Percentiles rank a stretch among this genome's conserved stretches.
These are phyloP conservation scores for Choloepus didactylus DNA, from an alignment of 2,797 vertebrate genomes.

Conservation along the genomic window DNA sequence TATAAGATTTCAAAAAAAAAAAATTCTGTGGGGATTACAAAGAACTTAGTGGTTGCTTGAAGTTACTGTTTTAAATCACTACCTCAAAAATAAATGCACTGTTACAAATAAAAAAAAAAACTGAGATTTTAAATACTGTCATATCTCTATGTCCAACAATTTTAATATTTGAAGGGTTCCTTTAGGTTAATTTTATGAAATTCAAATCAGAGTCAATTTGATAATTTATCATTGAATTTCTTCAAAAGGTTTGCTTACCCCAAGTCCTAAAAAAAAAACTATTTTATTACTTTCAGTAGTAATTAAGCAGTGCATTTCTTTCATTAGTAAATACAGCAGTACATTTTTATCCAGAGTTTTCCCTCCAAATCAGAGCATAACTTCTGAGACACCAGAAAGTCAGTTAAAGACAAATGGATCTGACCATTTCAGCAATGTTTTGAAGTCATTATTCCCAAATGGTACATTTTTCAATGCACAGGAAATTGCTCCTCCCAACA, in stretches of 20 bases:
- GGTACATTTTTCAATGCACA: background rate
- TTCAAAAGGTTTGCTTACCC: conserved; percentile 37
- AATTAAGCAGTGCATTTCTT: background rate
- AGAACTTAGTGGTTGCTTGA: background rate
- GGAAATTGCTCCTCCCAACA: background rate
- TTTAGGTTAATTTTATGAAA: conserved; percentile 34
- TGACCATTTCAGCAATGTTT: background rate
- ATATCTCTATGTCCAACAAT: background rate
- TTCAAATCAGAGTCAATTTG: conserved; percentile 41
- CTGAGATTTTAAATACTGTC: background rate
- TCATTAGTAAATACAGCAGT: background rate
- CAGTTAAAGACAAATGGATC: background rate
- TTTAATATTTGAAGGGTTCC: conserved; percentile 22
- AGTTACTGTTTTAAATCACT: background rate
- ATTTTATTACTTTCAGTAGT: background rate
- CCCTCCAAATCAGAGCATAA: conserved; percentile 29
- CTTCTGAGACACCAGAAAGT: background rate
- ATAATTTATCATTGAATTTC: conserved; percentile 1
- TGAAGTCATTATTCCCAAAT: background rate
- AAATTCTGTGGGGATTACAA: conserved; percentile 28
- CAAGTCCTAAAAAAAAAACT: background rate
- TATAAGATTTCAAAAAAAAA: conserved; percentile 12
- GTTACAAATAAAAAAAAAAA: conserved; percentile 29
- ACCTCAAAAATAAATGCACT: conserved; percentile 56
- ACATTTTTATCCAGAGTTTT: background rate